Percentiles rank a stretch among this genome's conserved stretches.
Evolutionary conservation across 30 jellyfish, hydroid and myxozoan species (phyloP).

Genomic region (Aurelia aurita complex sp. Pacific): DNA sequence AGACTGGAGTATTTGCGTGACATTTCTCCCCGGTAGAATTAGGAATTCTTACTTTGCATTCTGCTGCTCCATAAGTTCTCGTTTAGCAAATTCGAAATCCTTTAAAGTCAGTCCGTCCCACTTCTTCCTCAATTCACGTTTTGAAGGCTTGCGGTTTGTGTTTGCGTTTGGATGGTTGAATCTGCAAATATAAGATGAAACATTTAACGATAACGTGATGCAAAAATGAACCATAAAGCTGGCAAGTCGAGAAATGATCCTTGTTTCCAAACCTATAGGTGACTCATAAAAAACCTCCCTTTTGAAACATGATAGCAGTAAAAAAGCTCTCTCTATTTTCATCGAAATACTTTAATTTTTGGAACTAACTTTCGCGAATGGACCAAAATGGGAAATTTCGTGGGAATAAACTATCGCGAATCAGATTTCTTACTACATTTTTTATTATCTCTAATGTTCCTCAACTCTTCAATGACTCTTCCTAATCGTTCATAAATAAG

Average conservation of each 20-base stretch:
- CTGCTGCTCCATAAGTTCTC: slow-evolving; percentile 75
- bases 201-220: too few species aligned
- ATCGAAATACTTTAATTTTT: not conserved
- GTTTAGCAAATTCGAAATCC: slow-evolving; percentile 85
- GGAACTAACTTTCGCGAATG: too few species aligned
- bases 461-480: too few species aligned
- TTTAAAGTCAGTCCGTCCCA: slow-evolving; percentile 61
- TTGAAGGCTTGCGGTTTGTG: slow-evolving; percentile 47
- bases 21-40: not conserved
- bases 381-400: too few species aligned
- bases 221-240: too few species aligned
- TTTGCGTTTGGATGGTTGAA: slow-evolving; percentile 33
- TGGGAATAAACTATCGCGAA: too few species aligned
- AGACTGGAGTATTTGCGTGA: not conserved
- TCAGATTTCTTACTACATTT: too few species aligned
- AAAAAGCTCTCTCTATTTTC: not conserved
- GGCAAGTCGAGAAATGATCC: too few species aligned
- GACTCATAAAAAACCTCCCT: not conserved
- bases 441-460: too few species aligned
- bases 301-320: too few species aligned
- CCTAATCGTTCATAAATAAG: too few species aligned
- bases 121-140: slow-evolving; percentile 40
- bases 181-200: not conserved
- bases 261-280: too few species aligned
- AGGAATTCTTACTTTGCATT: slow-evolving; percentile 63